Base-by-base conservation (phyloP, 2,113 vertebrate species). In the Hippocampus comes region DNA sequence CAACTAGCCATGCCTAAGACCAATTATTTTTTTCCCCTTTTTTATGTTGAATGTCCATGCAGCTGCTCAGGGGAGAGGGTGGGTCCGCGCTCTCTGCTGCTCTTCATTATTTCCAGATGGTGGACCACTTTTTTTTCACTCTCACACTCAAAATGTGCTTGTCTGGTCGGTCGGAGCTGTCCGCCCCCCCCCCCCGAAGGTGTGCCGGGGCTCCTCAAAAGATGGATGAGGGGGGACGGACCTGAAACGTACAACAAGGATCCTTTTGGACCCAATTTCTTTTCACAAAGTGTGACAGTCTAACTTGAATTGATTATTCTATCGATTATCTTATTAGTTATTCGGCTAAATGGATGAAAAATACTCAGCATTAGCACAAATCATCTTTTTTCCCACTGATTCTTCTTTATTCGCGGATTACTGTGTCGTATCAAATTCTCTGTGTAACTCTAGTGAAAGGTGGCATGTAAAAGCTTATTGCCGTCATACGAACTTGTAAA, bases 31-130 rank as follows among this genome's bases (percentile, higher is more conserved):
- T 59, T 72, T 18, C 34, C 41, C 18, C 2, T 17, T 63, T 38
- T 18, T 34, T 34, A 38, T 12, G 21, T 25, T 25, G 75, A 85
- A 78, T 66, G n/a, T 66, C 43, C 64, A 27, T 66, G 42, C 42
- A 66, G 64, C 64, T 30, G 87, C 91, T 90, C 88, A 0, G 63
- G 91, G 91, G 92, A 91, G 88, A 87, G 93, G 92, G 91, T 89
- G 93, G 88, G 88, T 87, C 90, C 74, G 77, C 71, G 67, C 80
- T 74, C 76, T 81, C 75, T 86, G 82, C 57, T 81, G 70, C 80
- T 70, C 86, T 88, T 91, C 90, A 93, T 92, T 76, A 88, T 89
- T 92, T 93, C 91, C 92, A 93, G 92, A 93, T 94, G 92, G 92
- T 85, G 64, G 53, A 84, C 72, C 84, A 71, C 72, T 71, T 78